These are phyloP conservation scores for Pagetopsis macropterus DNA, from an alignment of 2,797 vertebrate genomes.

Conservation along the genomic window DNA sequence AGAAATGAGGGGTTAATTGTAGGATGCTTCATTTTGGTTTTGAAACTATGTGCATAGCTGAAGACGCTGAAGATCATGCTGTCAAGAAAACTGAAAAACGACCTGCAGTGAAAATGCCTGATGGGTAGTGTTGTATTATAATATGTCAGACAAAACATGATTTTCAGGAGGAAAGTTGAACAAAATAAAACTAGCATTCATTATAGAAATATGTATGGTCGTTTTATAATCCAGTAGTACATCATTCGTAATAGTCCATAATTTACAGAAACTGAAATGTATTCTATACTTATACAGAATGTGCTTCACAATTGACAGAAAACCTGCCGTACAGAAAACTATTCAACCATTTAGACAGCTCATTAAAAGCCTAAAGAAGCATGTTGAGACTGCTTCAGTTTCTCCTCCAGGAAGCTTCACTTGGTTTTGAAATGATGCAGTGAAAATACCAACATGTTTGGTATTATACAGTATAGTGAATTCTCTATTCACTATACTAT, in stretches of 20 bases:
- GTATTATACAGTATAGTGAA: background rate
- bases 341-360: background rate
- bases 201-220: background rate
- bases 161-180: background rate
- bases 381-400: background rate
- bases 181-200: no score
- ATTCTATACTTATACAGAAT: background rate
- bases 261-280: background rate
- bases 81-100: background rate
- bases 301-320: background rate
- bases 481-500: no score
- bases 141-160: background rate
- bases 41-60: background rate
- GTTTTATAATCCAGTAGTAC: background rate
- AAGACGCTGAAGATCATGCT: background rate
- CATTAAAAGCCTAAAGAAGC: background rate
- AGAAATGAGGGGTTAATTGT: background rate
- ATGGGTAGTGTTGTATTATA: background rate
- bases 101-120: background rate
- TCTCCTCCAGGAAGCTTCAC: background rate
- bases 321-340: background rate
- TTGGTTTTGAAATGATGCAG: background rate
- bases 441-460: background rate
- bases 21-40: background rate
- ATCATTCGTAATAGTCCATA: background rate